Evolutionary conservation across 2,113 vertebrate genomes (phyloP).

Genomic region (Myotis davidii): DNA sequence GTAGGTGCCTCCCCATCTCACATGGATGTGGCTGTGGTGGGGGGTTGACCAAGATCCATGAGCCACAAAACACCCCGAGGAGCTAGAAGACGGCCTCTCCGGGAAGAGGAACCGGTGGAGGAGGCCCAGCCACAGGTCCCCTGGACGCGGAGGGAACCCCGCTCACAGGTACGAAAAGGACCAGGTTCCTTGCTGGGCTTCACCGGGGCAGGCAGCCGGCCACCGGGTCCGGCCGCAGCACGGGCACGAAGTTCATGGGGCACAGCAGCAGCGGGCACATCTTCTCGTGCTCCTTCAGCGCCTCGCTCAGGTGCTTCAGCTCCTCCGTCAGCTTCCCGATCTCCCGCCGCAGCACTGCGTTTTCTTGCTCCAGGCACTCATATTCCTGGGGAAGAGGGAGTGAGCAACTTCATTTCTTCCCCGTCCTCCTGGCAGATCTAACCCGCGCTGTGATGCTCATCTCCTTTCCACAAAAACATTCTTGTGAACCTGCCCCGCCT

Average conservation of each 20-base stretch:
- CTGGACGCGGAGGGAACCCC: not conserved
- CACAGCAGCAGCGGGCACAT: slow-evolving; percentile 91
- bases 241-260: slow-evolving; percentile 87
- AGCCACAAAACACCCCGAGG: not conserved
- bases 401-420: not conserved
- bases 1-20: not conserved
- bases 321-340: slow-evolving; percentile 93
- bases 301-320: slow-evolving; percentile 90
- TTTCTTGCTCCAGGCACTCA: slow-evolving; percentile 93
- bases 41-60: not conserved
- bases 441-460: fast-evolving
- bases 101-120: not conserved
- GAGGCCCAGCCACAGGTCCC: not conserved
- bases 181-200: slow-evolving; percentile 31
- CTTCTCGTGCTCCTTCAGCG: slow-evolving; percentile 91
- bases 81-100: not conserved
- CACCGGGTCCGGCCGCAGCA: slow-evolving; percentile 82
- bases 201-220: slow-evolving; percentile 86
- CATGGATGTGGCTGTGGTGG: not conserved
- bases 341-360: slow-evolving; percentile 91
- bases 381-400: slow-evolving; percentile 87
- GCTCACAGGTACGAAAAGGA: not conserved
- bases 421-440: fast-evolving
- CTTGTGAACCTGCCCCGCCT: fast-evolving
- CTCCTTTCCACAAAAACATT: not conserved